Evolutionary conservation across 1,140 invertebrate species (phyloP), one percentile per base, ranked within the genome.

Genomic region (Coelopa frigida): DNA sequence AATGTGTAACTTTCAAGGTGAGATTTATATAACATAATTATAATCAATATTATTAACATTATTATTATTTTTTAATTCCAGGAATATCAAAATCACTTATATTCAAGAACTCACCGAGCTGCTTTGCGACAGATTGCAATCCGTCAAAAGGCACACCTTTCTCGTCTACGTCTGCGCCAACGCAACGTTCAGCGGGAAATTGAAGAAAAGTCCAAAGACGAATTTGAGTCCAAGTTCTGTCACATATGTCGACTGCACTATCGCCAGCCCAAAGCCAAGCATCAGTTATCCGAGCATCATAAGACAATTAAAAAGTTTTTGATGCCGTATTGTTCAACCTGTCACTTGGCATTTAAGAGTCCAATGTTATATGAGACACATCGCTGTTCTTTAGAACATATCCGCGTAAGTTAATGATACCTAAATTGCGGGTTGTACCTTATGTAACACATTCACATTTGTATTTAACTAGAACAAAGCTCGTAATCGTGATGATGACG

Each of bases 341-440:
- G 67, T 31, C 78, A 78, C 18, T 69, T 85, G 42, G 78, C 78
- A 12, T 87, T 86, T 68, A 82, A 83, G 44, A 85, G 84, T 47
- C 83, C 84, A 7, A 88, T 87, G 84, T 72, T 83, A 3, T 88
- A 84, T 62, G 84, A 88, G 59, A 83, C 81, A 49, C 86, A 89
- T 66, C 77, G 84, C 31, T 87, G 84, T 58, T 83, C 83, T 1
- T 65, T 87, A 45, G 82, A 84, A 52, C 86, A 89, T 57, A 79
- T 89, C 12, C 84, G 83, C 76, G 84, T 85, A 72, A 61, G 52
- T 49, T 38, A 43, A 32, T n/a, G n/a, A n/a, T n/a, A n/a, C n/a
- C 35, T 54, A n/a, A 26, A 12, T 12, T 37, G 17, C 14, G 27
- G 14, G 27, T 10, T 29, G 14, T 29, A 10, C 8, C 14, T 29